Conservation (phyloP, 2,797 vertebrate genomes). For the Phrynocephalus guinanensis region DNA sequence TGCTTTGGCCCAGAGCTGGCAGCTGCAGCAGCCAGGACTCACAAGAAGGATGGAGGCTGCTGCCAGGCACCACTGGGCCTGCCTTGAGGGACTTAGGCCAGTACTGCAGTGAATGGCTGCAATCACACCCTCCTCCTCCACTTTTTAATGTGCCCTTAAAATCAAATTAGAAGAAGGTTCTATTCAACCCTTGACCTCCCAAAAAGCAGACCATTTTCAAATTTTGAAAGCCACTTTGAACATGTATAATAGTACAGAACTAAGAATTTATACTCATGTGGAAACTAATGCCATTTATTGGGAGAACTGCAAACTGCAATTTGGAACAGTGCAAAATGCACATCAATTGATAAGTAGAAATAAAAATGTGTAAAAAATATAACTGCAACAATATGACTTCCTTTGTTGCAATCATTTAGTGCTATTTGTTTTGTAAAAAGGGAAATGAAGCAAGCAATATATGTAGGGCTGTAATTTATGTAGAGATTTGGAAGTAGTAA, state of each 20-base stretch:
- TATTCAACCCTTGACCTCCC: not conserved
- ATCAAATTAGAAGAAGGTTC: too few relatives aligned
- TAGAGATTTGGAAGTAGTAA: too few relatives aligned
- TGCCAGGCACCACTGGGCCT: too few relatives aligned
- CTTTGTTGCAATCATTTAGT: constrained; percentile 11
- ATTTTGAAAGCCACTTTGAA: accelerated
- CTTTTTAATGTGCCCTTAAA: too few relatives aligned
- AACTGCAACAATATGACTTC: not conserved
- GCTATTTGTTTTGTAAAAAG: constrained; percentile 26
- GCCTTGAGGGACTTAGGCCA: too few relatives aligned
- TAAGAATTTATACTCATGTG: not conserved
- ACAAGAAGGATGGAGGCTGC: too few relatives aligned
- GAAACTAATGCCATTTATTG: not conserved
- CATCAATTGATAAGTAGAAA: too few relatives aligned
- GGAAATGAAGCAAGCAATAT: constrained; percentile 33
- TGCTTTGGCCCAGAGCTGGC: too few relatives aligned
- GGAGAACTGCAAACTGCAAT: not conserved
- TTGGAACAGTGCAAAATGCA: not conserved
- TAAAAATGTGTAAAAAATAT: not conserved
- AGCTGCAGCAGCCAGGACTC: too few relatives aligned
- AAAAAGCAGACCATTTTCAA: not conserved
- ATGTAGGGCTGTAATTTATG: not conserved
- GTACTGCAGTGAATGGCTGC: too few relatives aligned
- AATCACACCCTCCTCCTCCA: too few relatives aligned
- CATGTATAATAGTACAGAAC: not conserved